Base-by-base conservation (phyloP, 2,888 invertebrate species). In the Ceraclea dissimilis region DNA sequence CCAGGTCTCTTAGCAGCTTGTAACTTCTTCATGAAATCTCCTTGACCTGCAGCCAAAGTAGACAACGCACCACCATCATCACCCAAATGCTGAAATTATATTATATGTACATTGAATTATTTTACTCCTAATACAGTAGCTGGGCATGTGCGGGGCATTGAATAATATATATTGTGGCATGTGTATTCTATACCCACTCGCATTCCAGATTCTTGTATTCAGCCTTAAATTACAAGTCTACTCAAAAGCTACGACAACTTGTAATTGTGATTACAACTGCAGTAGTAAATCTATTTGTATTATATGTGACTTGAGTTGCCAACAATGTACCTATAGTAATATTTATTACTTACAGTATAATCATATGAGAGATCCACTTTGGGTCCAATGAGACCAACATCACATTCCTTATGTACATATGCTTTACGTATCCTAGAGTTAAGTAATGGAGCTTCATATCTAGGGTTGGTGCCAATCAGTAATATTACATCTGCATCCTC, bases 391-490 rank as follows among this genome's bases (percentile, higher is more conserved):
- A 93, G 72, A 0, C 90, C 97, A 46, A 99, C 77, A 60, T 85
- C 80, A 17, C 90, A 80, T 69, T 98, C 96, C 70, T 92, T 93
- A 69, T 97, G 93, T n/a, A 98, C 79, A 76, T 89, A 98, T 58
- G 89, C 85, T 74, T 99, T 99, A 58, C 99, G 85, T 62, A 99
- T 84, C 65, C 99, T 84, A 0, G 98, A 89, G 74, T 99, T 99
- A 58, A 99, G 78, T 26, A 99, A 76, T 1, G 99, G 97, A 43
- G 99, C 98, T 75, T 99, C 99, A 71, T 90, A 94, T 52, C 99
- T 84, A 0, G 96, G 93, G 79, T 99, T 99, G 1, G 96, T 95
- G 54, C 99, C 99, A 65, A 99, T 85, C 52, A 99, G 76, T 1
- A 99, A 75, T 18, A 99, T 82, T 56, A 90, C 82, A 73, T 99